These are phyloP conservation scores for Parnassius mnemosyne DNA, from an alignment of 2,888 invertebrate species.

Conservation along the genomic window DNA sequence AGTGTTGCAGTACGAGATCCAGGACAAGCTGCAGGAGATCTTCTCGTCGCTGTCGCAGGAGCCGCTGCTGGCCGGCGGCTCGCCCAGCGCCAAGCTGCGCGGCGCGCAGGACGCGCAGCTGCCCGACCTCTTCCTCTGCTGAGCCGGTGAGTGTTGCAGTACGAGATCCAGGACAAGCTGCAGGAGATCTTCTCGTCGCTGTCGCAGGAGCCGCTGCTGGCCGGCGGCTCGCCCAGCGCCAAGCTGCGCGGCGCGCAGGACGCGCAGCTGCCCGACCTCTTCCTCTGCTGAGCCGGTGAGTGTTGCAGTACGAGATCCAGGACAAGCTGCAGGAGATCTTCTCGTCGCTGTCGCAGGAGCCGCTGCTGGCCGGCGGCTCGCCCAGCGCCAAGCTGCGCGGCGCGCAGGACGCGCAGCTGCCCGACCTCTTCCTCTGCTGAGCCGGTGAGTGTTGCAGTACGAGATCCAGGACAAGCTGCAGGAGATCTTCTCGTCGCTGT, in stretches of 20 bases:
- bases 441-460: slow-evolving; percentile 85
- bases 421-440: slow-evolving; percentile 91
- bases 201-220: slow-evolving; percentile 77
- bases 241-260: slow-evolving; percentile 85
- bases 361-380: slow-evolving; percentile 60
- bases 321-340: slow-evolving; percentile 95
- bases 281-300: slow-evolving; percentile 84
- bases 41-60: slow-evolving; percentile 88
- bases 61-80: slow-evolving; percentile 62
- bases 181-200: slow-evolving; percentile 94
- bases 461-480: slow-evolving; percentile 94
- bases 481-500: slow-evolving; percentile 92
- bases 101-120: slow-evolving; percentile 93
- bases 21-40: slow-evolving; percentile 94
- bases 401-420: slow-evolving; percentile 93
- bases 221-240: slow-evolving; percentile 51
- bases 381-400: slow-evolving; percentile 67
- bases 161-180: slow-evolving; percentile 93
- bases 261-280: slow-evolving; percentile 94
- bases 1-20: slow-evolving; percentile 90
- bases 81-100: slow-evolving; percentile 50
- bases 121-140: slow-evolving; percentile 93
- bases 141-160: slow-evolving; percentile 82
- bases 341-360: slow-evolving; percentile 85
- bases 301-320: slow-evolving; percentile 90